Evolutionary conservation across 2,113 vertebrate genomes (phyloP), one percentile per base, ranked within the genome.

Genomic region (Rafetus swinhoei): DNA sequence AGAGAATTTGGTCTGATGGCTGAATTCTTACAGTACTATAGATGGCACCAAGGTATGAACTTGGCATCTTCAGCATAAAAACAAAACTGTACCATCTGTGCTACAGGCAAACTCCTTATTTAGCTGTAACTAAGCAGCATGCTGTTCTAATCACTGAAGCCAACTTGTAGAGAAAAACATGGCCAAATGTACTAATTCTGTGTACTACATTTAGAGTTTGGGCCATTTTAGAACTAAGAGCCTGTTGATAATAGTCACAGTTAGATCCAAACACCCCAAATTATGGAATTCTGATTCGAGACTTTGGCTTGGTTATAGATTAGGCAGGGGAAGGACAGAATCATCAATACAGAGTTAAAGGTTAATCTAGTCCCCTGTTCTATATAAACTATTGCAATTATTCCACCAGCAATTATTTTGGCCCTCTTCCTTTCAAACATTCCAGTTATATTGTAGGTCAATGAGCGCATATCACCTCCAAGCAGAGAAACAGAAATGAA

Each of bases 121-220:
- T 60, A 89, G 59, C 25, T 74, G 84, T 84, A 92, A 84, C 85
- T 84, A 95, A 54, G 69, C 74, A 91, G 79, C 88, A 91, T 52
- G n/a, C 21, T 91, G 80, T 90, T 93, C 79, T 22, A 87, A 85
- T 50, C 90, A 90, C 69, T 87, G 72, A 95, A 62, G 77, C 77
- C 93, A 60, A 29, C 55, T 90, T 79, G 79, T 87, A 25, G 18
- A 89, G 59, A 21, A 95, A 95, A 65, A 81, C 56, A 69, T 90
- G 0, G 0, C 74, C 87, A 79, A 4, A 6, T 10, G 22, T 76
- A 72, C 39, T 50, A 82, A 50, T 8, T 76, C 39, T 12, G 39
- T 76, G 72, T 6, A 74, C 12, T 65, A 24, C 86, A 87, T 95
- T 95, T 97, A 65, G 86, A 92, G 92, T 95, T 85, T 77, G 86